Evolutionary conservation across 1,140 invertebrate genomes (phyloP).

Genomic region (Leptestheria dahalacensis): DNA sequence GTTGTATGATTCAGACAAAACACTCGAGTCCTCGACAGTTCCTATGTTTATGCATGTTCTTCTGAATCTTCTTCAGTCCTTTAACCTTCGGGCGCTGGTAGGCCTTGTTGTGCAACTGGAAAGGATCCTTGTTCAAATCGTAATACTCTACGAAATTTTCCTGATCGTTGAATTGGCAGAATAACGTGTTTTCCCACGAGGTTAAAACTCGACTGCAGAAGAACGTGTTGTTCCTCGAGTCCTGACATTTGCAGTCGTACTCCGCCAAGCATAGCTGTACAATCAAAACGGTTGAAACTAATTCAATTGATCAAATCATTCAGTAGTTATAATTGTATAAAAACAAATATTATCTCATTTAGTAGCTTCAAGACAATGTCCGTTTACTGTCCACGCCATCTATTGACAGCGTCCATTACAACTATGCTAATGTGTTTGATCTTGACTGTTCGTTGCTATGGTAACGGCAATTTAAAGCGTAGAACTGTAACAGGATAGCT

Average conservation of each 20-base stretch:
- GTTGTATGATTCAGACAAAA: not conserved
- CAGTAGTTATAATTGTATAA: too few species aligned
- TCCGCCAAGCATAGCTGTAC: conserved; percentile 44
- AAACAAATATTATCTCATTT: too few species aligned
- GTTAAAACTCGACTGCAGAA: conserved; percentile 49
- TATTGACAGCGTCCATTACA: too few species aligned
- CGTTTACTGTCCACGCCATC: too few species aligned
- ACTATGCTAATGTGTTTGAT: too few species aligned
- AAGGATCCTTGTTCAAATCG: conserved; percentile 44
- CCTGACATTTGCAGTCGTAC: conserved; percentile 64
- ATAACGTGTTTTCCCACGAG: conserved; percentile 37
- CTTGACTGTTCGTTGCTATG: too few species aligned
- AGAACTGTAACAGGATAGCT: too few species aligned
- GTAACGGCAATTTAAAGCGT: too few species aligned
- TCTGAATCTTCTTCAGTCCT: not conserved
- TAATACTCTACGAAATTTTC: conserved; percentile 55
- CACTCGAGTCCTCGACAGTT: not conserved
- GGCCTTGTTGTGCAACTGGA: conserved; percentile 48
- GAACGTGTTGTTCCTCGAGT: conserved; percentile 68
- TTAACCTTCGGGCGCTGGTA: not conserved
- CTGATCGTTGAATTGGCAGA: conserved; percentile 20
- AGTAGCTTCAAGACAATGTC: too few species aligned
- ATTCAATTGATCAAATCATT: conserved; percentile 7
- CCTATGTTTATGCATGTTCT: not conserved
- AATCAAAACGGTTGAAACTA: conserved; percentile 18